phyloP scores from a whole-genome alignment of 1,140 invertebrate genomes.

The Macrostomum lignano region DNA sequence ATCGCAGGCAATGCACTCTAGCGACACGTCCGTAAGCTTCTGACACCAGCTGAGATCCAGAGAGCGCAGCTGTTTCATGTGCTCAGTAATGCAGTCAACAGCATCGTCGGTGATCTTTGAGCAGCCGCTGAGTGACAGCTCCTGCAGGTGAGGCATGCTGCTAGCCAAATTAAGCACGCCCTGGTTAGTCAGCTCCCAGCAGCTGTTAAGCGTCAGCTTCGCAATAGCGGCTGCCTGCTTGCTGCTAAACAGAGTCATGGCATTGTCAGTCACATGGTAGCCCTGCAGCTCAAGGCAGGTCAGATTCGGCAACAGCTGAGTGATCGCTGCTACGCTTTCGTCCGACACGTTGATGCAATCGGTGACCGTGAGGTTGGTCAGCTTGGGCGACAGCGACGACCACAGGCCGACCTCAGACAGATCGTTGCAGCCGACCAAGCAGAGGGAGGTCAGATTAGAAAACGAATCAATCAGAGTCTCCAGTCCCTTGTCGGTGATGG shows the following conservation, averaged over 20 bases:
- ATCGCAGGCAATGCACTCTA: slow-evolving; percentile 86
- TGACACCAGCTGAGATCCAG: slow-evolving; percentile 82
- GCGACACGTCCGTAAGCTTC: slow-evolving; percentile 62
- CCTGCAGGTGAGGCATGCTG: slow-evolving; percentile 60
- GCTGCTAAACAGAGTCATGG: slow-evolving; percentile 62
- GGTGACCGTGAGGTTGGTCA: slow-evolving; percentile 56
- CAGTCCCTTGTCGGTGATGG: slow-evolving; percentile 54
- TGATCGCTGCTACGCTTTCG: slow-evolving; percentile 65
- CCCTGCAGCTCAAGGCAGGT: slow-evolving; percentile 67
- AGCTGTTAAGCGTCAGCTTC: slow-evolving; percentile 57
- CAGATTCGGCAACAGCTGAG: slow-evolving; percentile 57
- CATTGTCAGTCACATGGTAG: slow-evolving; percentile 82
- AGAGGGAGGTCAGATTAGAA: slow-evolving; percentile 43
- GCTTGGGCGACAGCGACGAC: slow-evolving; percentile 58
- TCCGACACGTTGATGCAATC: slow-evolving; percentile 87
- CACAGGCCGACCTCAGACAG: slow-evolving; percentile 69
- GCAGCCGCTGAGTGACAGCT: slow-evolving; percentile 64
- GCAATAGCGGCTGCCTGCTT: slow-evolving; percentile 59
- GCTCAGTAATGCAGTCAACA: slow-evolving; percentile 71
- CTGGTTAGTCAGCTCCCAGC: slow-evolving; percentile 85
- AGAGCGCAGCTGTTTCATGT: slow-evolving; percentile 51
- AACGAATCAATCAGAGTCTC: slow-evolving; percentile 50
- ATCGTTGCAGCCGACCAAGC: slow-evolving; percentile 69
- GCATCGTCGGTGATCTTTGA: slow-evolving; percentile 84
- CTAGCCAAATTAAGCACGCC: slow-evolving; percentile 77